Evolutionary conservation across 2,113 vertebrate genomes (phyloP).

Genomic region (Lipotes vexillifer): DNA sequence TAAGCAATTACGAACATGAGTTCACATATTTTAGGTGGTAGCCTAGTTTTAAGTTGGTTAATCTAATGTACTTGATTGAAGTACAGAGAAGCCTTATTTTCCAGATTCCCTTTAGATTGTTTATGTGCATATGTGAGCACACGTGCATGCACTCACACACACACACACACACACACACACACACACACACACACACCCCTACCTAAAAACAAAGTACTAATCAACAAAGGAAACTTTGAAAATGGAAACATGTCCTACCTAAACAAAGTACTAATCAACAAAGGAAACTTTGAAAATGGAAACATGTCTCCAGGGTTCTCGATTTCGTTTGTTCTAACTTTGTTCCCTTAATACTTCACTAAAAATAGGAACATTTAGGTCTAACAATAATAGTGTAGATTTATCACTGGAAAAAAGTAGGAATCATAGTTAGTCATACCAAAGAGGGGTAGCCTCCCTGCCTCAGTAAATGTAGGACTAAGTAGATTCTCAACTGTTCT

Average conservation of each 20-base stretch:
- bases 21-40: background rate
- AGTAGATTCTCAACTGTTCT: background rate
- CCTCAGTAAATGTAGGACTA: background rate
- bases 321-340: slow-evolving; percentile 22
- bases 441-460: background rate
- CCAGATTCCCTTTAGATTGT: background rate
- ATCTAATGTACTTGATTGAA: background rate
- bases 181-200: background rate
- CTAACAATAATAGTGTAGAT: slow-evolving; percentile 42
- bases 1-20: fast-evolving
- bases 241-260: slow-evolving; percentile 56
- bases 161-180: background rate
- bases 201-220: slow-evolving; percentile 46
- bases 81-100: background rate
- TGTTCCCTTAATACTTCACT: slow-evolving; percentile 42
- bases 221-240: slow-evolving; percentile 69
- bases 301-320: slow-evolving; percentile 49
- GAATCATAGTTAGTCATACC: slow-evolving; percentile 14
- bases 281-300: slow-evolving; percentile 70
- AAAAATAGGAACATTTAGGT: slow-evolving; percentile 59
- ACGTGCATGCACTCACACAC: too few relatives aligned
- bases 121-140: background rate
- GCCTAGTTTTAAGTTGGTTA: background rate
- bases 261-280: slow-evolving; percentile 59
- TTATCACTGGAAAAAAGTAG: slow-evolving; percentile 59